Evolutionary conservation across 2,797 vertebrate genomes (phyloP).

Genomic region (Melanotaenia maccullochi): DNA sequence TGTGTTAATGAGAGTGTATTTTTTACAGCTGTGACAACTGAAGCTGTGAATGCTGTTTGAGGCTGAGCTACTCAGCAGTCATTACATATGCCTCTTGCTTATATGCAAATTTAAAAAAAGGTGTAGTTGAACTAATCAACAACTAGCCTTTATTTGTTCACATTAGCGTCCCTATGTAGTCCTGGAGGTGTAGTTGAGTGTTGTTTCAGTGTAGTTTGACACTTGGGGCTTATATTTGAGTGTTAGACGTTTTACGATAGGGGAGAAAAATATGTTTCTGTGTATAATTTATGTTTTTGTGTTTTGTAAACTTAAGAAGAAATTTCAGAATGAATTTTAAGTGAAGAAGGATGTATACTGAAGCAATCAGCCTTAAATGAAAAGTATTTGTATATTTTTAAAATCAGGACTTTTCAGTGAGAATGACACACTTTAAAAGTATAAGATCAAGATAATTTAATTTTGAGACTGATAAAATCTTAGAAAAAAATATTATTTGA

Average conservation of each 20-base stretch:
- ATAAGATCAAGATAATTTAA: no score
- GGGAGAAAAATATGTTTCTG: background rate
- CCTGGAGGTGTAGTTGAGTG: background rate
- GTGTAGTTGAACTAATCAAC: slow-evolving; percentile 58
- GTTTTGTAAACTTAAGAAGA: background rate
- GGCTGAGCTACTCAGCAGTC: slow-evolving; percentile 25
- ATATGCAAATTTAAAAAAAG: slow-evolving; percentile 62
- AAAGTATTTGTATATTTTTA: background rate
- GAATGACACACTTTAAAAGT: background rate
- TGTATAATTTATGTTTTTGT: background rate
- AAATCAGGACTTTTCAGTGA: background rate
- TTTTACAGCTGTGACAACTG: slow-evolving; percentile 19
- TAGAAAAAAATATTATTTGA: no score
- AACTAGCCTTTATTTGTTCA: slow-evolving; percentile 41
- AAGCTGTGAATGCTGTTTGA: slow-evolving; percentile 29
- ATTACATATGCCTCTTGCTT: slow-evolving; percentile 57
- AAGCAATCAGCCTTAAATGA: background rate
- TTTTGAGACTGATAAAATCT: no score
- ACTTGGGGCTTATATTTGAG: background rate
- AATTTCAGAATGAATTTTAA: background rate
- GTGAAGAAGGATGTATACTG: background rate
- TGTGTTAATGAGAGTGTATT: slow-evolving; percentile 18
- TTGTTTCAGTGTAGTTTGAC: background rate
- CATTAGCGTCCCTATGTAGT: slow-evolving; percentile 1
- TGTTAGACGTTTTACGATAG: background rate